Percentiles rank a stretch among this genome's conserved stretches.
Evolutionary conservation across 2,113 vertebrate species (phyloP).

Genomic region (Mixornis gularis): DNA sequence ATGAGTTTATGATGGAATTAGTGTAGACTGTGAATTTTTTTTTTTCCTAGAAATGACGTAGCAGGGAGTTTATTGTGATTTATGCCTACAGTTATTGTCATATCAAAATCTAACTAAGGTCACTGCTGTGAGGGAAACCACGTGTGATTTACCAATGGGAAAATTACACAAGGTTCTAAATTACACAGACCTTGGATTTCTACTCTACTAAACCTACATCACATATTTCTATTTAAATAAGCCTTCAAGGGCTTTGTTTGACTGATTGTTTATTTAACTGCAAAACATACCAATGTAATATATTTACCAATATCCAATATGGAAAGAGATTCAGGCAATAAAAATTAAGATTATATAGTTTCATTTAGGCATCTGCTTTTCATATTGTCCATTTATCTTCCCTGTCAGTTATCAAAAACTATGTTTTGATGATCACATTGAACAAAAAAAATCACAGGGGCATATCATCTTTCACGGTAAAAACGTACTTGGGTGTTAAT

Average conservation of each 20-base stretch:
- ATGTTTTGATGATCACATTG: not conserved
- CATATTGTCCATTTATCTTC: not conserved
- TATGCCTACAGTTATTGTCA: not conserved
- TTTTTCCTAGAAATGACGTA: not conserved
- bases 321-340: not conserved
- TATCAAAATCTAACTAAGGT: not conserved
- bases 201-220: not conserved
- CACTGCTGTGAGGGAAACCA: not conserved
- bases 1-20: not conserved
- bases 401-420: not conserved
- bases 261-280: not conserved
- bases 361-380: not conserved
- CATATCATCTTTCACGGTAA: not conserved
- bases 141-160: not conserved
- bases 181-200: constrained; percentile 39
- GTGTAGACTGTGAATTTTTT: not conserved
- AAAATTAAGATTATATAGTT: not conserved
- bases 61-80: not conserved
- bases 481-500: not conserved
- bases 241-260: not conserved
- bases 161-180: constrained; percentile 38
- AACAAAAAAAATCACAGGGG: not conserved
- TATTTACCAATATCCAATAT: not conserved
- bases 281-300: not conserved
- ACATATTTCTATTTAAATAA: constrained; percentile 22